Conservation (phyloP, 2,113 vertebrate species). For the Xenopus tropicalis region DNA sequence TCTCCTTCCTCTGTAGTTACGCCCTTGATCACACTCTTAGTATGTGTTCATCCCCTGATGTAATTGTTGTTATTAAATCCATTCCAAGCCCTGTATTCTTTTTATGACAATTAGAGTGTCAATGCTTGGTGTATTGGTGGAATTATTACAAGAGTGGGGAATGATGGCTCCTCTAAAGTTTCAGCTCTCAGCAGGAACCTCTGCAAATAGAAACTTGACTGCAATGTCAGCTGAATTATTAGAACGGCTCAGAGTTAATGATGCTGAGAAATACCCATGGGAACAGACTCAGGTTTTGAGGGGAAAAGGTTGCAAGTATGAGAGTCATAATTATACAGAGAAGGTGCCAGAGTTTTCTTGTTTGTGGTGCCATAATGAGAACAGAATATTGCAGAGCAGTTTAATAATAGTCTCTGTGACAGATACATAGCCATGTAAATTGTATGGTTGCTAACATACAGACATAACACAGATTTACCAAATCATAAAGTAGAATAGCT, state of each 20-base stretch:
- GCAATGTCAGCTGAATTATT: conserved; percentile 42
- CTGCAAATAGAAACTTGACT: conserved; percentile 23
- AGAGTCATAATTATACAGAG: conserved; percentile 45
- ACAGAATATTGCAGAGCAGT: too few relatives aligned
- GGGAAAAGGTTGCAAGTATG: conserved; percentile 21
- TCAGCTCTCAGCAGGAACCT: conserved; percentile 45
- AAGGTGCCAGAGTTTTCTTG: conserved; percentile 36
- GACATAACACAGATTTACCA: too few relatives aligned
- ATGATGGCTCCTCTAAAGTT: conserved; percentile 45
- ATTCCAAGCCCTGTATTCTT: conserved; percentile 22
- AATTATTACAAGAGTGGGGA: conserved; percentile 46
- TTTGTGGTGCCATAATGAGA: too few relatives aligned
- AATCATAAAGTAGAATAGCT: too few relatives aligned
- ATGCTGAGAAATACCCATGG: conserved; percentile 24
- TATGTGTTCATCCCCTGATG: background rate
- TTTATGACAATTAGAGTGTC: conserved; percentile 32
- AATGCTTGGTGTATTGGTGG: conserved; percentile 45
- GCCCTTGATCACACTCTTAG: background rate
- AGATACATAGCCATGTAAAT: too few relatives aligned
- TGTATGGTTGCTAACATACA: too few relatives aligned
- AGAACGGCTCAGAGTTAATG: conserved; percentile 10
- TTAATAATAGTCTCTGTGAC: too few relatives aligned
- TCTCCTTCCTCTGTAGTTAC: too few relatives aligned
- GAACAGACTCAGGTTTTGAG: conserved; percentile 11
- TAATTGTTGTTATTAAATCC: conserved; percentile 2